Evolutionary conservation across 2,888 invertebrate genomes (phyloP), one percentile per base, ranked within the genome.

Genomic region (Autographa pulchrina): DNA sequence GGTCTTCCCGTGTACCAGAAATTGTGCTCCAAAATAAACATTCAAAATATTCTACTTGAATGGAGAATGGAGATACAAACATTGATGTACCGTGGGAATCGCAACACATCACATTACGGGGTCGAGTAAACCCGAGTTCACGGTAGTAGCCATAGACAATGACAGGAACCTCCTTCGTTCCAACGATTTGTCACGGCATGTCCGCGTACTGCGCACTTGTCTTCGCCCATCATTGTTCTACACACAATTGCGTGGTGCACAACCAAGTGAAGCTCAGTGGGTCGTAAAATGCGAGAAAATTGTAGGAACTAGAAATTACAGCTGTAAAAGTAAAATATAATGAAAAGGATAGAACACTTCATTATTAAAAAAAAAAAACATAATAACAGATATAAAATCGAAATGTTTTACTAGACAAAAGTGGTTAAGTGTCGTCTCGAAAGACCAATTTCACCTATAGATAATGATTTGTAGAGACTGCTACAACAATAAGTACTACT

Each of bases 121-220:
- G 81, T 81, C 80, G 79, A 85, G 86, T 81, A 84, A 87, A 87
- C 79, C 82, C 82, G 83, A 86, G 85, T 91, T 90, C 89, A 89
- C 86, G 86, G 89, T 88, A 89, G 86, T 85, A 84, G 80, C 82
- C 70, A 84, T 84, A 90, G 81, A 93, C 94, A 94, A 94, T 93
- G 90, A 86, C 91, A 93, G 94, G 94, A 94, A 94, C 92, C 85
- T 78, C 77, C 86, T 87, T 85, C 88, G 91, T 92, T 92, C 89
- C 92, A 83, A 82, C 86, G 79, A 92, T 92, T 92, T 91, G 92
- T 87, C 87, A 89, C 85, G 89, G 88, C 35, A 73, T 74, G 81
- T 80, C 84, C 83, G 83, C 87, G 87, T 88, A 87, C 87, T 88
- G 81, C 72, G 74, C 81, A 83, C 79, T 84, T 78, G 83, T 87